Base-by-base conservation (phyloP, 2,113 vertebrate genomes). In the Axis porcinus region DNA sequence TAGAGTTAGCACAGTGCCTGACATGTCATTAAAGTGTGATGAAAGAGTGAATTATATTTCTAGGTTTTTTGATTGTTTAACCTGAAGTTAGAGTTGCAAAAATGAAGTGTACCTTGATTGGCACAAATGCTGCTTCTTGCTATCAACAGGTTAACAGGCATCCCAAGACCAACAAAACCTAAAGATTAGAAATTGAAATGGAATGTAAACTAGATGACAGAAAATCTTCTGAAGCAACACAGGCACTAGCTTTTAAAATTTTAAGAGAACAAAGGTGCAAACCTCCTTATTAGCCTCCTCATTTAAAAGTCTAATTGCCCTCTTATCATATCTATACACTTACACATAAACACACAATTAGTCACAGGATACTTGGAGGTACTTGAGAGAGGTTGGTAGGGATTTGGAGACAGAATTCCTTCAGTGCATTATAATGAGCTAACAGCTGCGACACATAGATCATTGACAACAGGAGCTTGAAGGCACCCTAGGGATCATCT, bases 371-470 rank as follows among this genome's bases (percentile, higher is more conserved):
- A 64, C 9, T 1, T 0, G 3, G 58, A 91, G 43, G 28, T 94
- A 47, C 81, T 95, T 96, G 94, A 74, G n/a, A 67, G 91, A 95
- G 50, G 54, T 50, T 55, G 92, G 23, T 83, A 58, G 82, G 25
- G 91, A 96, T 94, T 5, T 86, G 88, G 67, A 52, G 74, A 93
- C 64, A 94, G 67, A 94, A 96, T 97, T 93, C 62, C 91, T 83
- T 94, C 83, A n/a, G 76, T 52, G 60, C 0, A 10, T 95, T 96
- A 92, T 96, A 94, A 96, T 94, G 88, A 97, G 43, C 60, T 84
- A 97, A 79, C 85, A 95, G 94, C 82, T 94, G 67, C 23, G 50
- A 70, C 67, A 62, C 21, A 85, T 55, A 95, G 92, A 96, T 97
- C 94, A 96, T 57, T 9, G 3, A 86, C 40, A 21, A 13, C 33